A percentile compares a stretch with the other conserved stretches of the same genome.
Evolutionary conservation across 2,888 invertebrate genomes (phyloP).

Genomic region (Macrostomum cliftonense): DNA sequence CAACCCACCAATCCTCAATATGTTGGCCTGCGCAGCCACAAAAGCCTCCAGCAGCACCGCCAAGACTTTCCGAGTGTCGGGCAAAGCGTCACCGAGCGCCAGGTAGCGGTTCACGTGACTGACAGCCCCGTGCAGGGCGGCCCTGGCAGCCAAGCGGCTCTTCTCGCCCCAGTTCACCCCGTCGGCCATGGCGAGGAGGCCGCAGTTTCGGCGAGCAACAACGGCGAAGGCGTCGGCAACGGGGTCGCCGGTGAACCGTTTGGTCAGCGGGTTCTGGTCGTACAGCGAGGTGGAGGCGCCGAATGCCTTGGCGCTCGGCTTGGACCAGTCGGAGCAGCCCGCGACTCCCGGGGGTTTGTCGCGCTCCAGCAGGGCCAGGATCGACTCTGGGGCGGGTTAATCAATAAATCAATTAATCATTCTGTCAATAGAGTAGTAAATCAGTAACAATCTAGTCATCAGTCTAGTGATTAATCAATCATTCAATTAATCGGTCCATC

Average conservation of each 20-base stretch:
- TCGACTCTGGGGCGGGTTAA: neutral
- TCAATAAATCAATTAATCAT: too few species aligned
- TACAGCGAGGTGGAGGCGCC: conserved; percentile 60
- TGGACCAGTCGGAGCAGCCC: conserved; percentile 6
- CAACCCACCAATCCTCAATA: conserved; percentile 47
- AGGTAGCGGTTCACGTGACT: conserved; percentile 48
- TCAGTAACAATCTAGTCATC: too few species aligned
- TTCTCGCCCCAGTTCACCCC: conserved; percentile 82
- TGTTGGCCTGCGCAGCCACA: conserved; percentile 64
- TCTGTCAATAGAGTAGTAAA: too few species aligned
- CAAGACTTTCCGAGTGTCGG: conserved; percentile 53
- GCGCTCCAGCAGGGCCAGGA: neutral
- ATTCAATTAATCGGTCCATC: too few species aligned
- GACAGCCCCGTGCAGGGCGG: conserved; percentile 63
- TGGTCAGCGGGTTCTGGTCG: conserved; percentile 58
- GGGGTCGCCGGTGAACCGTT: conserved; percentile 48
- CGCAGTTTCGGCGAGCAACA: conserved; percentile 48
- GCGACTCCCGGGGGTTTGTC: conserved; percentile 17
- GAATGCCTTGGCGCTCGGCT: conserved; percentile 40
- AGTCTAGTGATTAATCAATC: too few species aligned
- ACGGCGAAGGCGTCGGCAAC: conserved; percentile 71
- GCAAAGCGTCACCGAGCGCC: conserved; percentile 57
- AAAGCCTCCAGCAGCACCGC: conserved; percentile 56
- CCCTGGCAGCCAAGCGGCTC: conserved; percentile 60
- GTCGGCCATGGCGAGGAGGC: conserved; percentile 61